Evolutionary conservation across 2,888 invertebrate species (phyloP).

Genomic region (Drosophila neotestacea): DNA sequence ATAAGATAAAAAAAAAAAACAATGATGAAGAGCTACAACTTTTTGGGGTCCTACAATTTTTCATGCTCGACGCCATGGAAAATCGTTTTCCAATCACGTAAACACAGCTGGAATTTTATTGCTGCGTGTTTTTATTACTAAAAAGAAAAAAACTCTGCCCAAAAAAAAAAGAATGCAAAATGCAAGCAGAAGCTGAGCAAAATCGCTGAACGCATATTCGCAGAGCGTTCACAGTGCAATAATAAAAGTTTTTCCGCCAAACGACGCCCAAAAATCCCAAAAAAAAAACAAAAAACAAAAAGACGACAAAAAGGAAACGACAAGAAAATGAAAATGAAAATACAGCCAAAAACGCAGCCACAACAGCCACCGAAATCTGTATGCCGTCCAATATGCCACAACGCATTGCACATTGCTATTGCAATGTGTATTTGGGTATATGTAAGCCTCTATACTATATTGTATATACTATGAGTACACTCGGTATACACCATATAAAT

Average conservation of each 20-base stretch:
- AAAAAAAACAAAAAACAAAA: constrained; percentile 11
- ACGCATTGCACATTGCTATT: constrained; percentile 41
- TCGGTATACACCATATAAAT: constrained; percentile 58
- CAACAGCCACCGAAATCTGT: constrained; percentile 64
- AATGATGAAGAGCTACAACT: constrained; percentile 16
- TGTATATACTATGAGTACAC: constrained; percentile 36
- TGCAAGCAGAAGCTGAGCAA: constrained; percentile 54
- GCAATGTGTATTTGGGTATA: constrained; percentile 24
- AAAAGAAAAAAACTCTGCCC: constrained; percentile 27
- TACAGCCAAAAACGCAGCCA: constrained; percentile 53
- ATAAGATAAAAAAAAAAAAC: constrained; percentile 5
- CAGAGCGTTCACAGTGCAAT: constrained; percentile 61
- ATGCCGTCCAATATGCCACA: constrained; percentile 59
- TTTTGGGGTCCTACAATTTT: constrained; percentile 54
- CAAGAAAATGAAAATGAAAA: constrained; percentile 55
- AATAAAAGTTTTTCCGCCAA: constrained; percentile 66
- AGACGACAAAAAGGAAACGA: constrained; percentile 23
- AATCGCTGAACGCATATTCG: constrained; percentile 75
- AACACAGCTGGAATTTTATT: constrained; percentile 81
- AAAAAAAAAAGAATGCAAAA: constrained; percentile 47
- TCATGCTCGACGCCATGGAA: constrained; percentile 72
- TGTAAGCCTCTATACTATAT: constrained; percentile 45
- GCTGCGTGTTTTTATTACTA: constrained; percentile 70
- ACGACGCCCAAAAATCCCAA: constrained; percentile 35
- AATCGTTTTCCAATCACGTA: constrained; percentile 81